These are phyloP conservation scores for Sander lucioperca DNA, from an alignment of 2,113 vertebrate genomes.

Conservation along the genomic window DNA sequence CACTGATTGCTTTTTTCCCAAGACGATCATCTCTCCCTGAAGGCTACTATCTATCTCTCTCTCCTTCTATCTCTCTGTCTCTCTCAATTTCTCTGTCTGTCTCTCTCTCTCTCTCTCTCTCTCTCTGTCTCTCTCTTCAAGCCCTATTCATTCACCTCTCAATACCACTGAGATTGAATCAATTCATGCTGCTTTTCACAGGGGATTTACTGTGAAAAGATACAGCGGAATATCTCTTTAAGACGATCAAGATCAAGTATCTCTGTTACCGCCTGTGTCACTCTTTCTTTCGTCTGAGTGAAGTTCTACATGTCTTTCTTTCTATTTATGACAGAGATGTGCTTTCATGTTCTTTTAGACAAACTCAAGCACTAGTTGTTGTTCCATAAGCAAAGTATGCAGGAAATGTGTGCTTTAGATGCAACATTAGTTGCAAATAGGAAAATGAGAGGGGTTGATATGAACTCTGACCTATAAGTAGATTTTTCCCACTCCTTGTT, in stretches of 20 bases:
- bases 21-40: conserved; percentile 76
- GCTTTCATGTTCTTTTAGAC: conserved; percentile 32
- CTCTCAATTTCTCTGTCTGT: conserved; percentile 35
- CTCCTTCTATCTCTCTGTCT: conserved; percentile 52
- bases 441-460: conserved; percentile 57
- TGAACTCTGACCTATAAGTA: conserved; percentile 71
- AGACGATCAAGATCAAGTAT: conserved; percentile 45
- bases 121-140: conserved; percentile 34
- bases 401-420: conserved; percentile 13
- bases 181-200: conserved; percentile 70
- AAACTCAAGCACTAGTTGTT: not conserved
- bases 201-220: conserved; percentile 70
- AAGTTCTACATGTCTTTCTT: not conserved
- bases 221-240: conserved; percentile 60
- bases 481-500: conserved; percentile 55
- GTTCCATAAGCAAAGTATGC: conserved; percentile 9
- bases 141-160: conserved; percentile 69
- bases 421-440: conserved; percentile 37
- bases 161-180: conserved; percentile 68
- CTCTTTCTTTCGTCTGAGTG: conserved; percentile 47
- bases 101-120: conserved; percentile 31
- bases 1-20: conserved; percentile 85
- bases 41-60: conserved; percentile 77
- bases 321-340: conserved; percentile 4
- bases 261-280: conserved; percentile 12